phyloP scores from a whole-genome alignment of 2,888 invertebrate genomes.

The Phorcus lineatus region DNA sequence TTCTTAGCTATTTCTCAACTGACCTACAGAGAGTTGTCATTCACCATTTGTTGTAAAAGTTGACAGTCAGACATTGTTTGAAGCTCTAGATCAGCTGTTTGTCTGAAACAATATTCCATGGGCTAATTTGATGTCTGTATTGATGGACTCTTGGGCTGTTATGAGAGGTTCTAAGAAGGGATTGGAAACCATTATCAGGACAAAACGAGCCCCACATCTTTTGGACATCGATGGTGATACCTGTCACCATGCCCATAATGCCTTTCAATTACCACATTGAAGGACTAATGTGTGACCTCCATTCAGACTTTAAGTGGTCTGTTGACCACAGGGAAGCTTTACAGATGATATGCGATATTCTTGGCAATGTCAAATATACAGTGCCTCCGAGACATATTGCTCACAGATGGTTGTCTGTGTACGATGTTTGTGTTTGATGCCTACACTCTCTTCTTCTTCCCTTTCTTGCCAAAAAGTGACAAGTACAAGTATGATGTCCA shows the following conservation, averaged over 20 bases:
- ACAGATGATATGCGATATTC: slow-evolving; percentile 37
- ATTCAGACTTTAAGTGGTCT: slow-evolving; percentile 51
- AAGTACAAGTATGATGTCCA: not conserved
- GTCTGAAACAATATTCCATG: slow-evolving; percentile 45
- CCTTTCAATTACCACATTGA: slow-evolving; percentile 44
- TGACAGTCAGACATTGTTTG: slow-evolving; percentile 30
- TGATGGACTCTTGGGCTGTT: slow-evolving; percentile 52
- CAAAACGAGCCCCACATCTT: slow-evolving; percentile 44
- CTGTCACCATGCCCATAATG: slow-evolving; percentile 55
- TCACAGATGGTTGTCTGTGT: slow-evolving; percentile 51
- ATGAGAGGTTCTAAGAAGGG: slow-evolving; percentile 51
- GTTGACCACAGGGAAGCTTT: slow-evolving; percentile 40
- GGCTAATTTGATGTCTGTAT: slow-evolving; percentile 47
- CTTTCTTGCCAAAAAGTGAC: slow-evolving; percentile 17
- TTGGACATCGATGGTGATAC: slow-evolving; percentile 56
- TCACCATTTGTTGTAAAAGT: slow-evolving; percentile 38
- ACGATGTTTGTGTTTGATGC: slow-evolving; percentile 43
- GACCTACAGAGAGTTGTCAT: slow-evolving; percentile 29
- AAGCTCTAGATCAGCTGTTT: slow-evolving; percentile 32
- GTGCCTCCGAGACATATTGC: slow-evolving; percentile 41
- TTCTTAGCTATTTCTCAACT: slow-evolving; percentile 35
- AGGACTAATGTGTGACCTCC: slow-evolving; percentile 41
- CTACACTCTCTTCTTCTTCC: slow-evolving; percentile 40
- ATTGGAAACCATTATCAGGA: slow-evolving; percentile 44
- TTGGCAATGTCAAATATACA: slow-evolving; percentile 35